Base-by-base conservation (phyloP, 2,888 invertebrate genomes). In the Apotomis turbidana region DNA sequence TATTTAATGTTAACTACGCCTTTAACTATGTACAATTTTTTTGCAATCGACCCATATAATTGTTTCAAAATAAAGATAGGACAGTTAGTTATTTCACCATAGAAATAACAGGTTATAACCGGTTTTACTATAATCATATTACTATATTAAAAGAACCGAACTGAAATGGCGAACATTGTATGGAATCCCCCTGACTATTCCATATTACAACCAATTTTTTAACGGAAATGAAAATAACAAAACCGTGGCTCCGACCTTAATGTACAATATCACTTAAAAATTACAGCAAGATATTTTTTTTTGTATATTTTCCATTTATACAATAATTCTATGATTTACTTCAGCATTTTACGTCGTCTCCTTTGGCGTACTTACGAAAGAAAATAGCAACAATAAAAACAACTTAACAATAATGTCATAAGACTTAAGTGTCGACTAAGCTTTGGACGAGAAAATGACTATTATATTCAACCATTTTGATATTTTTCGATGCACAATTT, bases 321-420 rank as follows among this genome's bases (percentile, higher is more conserved):
- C 88, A 88, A 80, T 87, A 86, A 83, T 79, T 79, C 85, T 88
- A 87, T 78, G 81, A 84, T 79, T 75, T 81, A 80, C 77, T 78
- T 80, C 83, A 79, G 76, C 76, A 76, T 79, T 86, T 85, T 85
- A 87, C 85, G 82, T 83, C 85, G 79, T 84, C 88, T 86, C 88
- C 92, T 92, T 92, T 93, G 92, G 92, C 92, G 88, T 88, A 87
- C 89, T 87, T 89, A 88, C 78, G 81, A 85, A 84, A 84, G 79
- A 84, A 84, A 87, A 89, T 86, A 86, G 90, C 89, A 91, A 90
- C 89, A 88, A 88, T 85, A 88, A 89, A 85, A 87, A 88, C 87
- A 90, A 91, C 90, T 90, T 92, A 91, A 90, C 88, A 88, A 89
- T 83, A 81, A 80, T 82, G 81, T 81, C 80, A 74, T 71, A 76